These are phyloP conservation scores for Criorhina ranunculi DNA, from an alignment of 2,888 invertebrate species.

Conservation along the genomic window DNA sequence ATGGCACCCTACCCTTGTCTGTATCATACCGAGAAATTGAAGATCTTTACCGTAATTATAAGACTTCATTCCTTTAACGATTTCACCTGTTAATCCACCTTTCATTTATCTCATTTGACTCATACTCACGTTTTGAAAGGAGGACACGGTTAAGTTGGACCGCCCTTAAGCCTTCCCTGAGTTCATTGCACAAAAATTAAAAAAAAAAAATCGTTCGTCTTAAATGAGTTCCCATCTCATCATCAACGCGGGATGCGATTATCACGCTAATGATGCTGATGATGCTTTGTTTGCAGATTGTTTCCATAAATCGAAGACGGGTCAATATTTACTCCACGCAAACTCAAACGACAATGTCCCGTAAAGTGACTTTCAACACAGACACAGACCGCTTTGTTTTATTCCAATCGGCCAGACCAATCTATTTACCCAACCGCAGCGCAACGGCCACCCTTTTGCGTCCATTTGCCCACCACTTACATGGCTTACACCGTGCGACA, in stretches of 20 bases:
- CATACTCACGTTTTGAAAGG: conserved; percentile 5
- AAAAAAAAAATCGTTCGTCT: conserved; percentile 32
- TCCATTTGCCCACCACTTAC: conserved; percentile 57
- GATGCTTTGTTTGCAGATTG: conserved; percentile 74
- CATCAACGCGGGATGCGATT: conserved; percentile 64
- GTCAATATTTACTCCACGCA: conserved; percentile 70
- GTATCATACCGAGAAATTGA: no score
- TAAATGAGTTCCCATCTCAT: conserved; percentile 41
- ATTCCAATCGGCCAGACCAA: conserved; percentile 53
- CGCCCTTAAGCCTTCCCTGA: background rate
- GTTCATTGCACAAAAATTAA: conserved; percentile 9
- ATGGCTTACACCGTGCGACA: conserved; percentile 54
- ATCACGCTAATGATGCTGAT: conserved; percentile 73
- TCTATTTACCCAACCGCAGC: conserved; percentile 61
- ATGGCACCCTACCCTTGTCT: no score
- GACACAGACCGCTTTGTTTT: conserved; percentile 24
- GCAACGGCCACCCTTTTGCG: conserved; percentile 34
- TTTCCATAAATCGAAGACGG: conserved; percentile 75
- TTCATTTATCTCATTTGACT: background rate
- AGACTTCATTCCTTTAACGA: no score
- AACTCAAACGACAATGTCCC: conserved; percentile 47
- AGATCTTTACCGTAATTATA: no score
- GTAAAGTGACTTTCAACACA: conserved; percentile 67
- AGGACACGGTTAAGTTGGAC: background rate
- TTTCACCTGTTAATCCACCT: conserved; percentile 5